A percentile compares a stretch with the other conserved stretches of the same genome.
Evolutionary conservation across 1,140 invertebrate genomes (phyloP).

Genomic region (Aphaenogaster rudis): DNA sequence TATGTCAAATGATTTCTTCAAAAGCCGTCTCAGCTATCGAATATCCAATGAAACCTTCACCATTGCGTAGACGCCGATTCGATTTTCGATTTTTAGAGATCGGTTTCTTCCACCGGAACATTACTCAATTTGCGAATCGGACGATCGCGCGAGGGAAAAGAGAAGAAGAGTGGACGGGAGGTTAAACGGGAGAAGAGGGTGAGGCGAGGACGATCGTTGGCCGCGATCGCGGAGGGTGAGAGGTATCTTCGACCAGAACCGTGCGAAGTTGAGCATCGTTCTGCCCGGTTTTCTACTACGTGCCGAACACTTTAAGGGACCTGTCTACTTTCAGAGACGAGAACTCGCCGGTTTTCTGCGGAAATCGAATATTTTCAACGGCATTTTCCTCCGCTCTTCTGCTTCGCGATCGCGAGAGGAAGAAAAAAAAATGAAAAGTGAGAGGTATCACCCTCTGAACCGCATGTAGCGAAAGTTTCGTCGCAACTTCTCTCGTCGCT

Average conservation of each 20-base stretch:
- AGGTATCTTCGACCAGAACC: slow-evolving; percentile 25
- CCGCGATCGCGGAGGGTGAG: slow-evolving; percentile 44
- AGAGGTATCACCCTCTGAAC: slow-evolving; percentile 32
- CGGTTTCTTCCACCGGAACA: background rate
- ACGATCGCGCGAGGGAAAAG: slow-evolving; percentile 12
- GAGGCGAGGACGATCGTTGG: slow-evolving; percentile 15
- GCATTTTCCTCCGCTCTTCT: slow-evolving; percentile 49
- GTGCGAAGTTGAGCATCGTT: slow-evolving; percentile 71
- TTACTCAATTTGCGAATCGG: slow-evolving; percentile 63
- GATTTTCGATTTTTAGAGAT: slow-evolving; percentile 20
- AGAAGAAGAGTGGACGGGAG: background rate
- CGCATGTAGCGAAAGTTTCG: slow-evolving; percentile 1
- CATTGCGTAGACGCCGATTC: background rate
- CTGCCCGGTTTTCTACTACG: slow-evolving; percentile 60
- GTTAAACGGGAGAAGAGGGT: slow-evolving; percentile 64
- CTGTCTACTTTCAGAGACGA: slow-evolving; percentile 64
- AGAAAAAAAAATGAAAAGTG: background rate
- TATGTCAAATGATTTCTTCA: background rate
- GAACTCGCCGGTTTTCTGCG: slow-evolving; percentile 57
- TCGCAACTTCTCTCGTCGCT: slow-evolving; percentile 32
- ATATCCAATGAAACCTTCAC: background rate
- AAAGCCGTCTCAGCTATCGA: background rate
- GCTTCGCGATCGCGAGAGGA: background rate
- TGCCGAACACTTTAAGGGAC: slow-evolving; percentile 70
- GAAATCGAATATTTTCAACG: slow-evolving; percentile 75